Evolutionary conservation across 2,797 vertebrate genomes (phyloP), one percentile per base, ranked within the genome.

Genomic region (Amniataba percoides): DNA sequence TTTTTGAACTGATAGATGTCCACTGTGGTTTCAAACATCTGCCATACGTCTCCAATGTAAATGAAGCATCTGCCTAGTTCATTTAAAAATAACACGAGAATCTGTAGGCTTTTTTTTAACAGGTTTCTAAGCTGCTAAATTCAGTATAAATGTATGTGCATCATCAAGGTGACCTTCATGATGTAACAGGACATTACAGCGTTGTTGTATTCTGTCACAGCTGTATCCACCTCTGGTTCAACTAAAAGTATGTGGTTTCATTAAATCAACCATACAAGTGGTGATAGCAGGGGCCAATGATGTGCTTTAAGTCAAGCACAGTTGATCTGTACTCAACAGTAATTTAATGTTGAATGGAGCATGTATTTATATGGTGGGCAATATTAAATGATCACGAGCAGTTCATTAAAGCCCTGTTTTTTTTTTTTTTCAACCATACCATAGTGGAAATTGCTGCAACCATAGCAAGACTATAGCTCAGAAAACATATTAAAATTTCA

Each of bases 351-450:
- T 74, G 55, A 78, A 81, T 18, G 62, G 71, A 68, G 46, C 83
- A 61, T 88, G 84, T 68, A 83, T 77, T 87, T 90, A 85, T 74
- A 83, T 21, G 59, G 71, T 77, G 53, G 56, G 14, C n/a, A 6
- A 27, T 78, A 83, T 81, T 83, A 83, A 86, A 84, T 69, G 57
- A 91, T 88, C 86, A 89, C 70, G 73, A 79, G 82, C 52, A 27
- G 74, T 71, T 78, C 71, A 57, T 85, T 75, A 53, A 23, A 61
- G 59, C 16, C 19, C 64, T 48, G 65, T 48, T 57, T 62, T 56
- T 69, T 14, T 9, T 48, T 69, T 48, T 57, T 62, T 56, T 69
- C 14, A 12, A 39, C 19, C 40, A 36, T 21, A 19, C 10, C 18
- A 39, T 64, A 34, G 58, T 48, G 46, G 39, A 66, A 61, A 27